These are phyloP conservation scores for Sebastes dallii DNA, from an alignment of 2,797 vertebrate genomes.

Conservation along the genomic window DNA sequence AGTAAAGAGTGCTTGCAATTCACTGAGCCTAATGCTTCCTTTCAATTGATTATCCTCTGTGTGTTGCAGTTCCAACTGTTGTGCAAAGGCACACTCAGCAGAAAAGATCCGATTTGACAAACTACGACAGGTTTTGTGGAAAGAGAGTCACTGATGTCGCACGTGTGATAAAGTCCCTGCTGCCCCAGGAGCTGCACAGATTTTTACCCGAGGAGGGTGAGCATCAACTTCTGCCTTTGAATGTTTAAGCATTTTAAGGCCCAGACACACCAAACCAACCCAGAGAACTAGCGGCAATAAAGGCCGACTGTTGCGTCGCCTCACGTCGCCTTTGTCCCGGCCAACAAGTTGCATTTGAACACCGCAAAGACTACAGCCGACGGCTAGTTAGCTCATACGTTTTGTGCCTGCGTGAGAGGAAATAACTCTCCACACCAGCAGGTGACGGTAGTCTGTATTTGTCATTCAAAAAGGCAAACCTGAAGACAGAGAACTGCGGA, in stretches of 20 bases:
- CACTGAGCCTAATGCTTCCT: background rate
- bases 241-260: background rate
- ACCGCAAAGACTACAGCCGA: too few relatives aligned
- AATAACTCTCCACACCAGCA: too few relatives aligned
- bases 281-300: too few relatives aligned
- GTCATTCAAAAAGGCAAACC: too few relatives aligned
- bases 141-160: conserved; percentile 65
- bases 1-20: background rate
- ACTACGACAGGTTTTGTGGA: conserved; percentile 79
- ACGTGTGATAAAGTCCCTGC: conserved; percentile 66
- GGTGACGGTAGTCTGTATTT: too few relatives aligned
- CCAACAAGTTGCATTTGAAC: too few relatives aligned
- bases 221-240: background rate
- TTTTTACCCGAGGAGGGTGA: conserved; percentile 75
- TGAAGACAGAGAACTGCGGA: too few relatives aligned
- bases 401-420: too few relatives aligned
- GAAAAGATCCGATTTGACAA: conserved; percentile 69
- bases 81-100: conserved; percentile 73
- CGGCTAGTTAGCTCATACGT: too few relatives aligned
- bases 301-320: too few relatives aligned
- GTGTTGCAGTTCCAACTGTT: conserved; percentile 79
- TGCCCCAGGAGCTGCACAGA: conserved; percentile 68
- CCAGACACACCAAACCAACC: too few relatives aligned
- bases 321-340: too few relatives aligned
- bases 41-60: background rate